These are phyloP conservation scores for Riparia riparia DNA, from an alignment of 2,113 vertebrate species.

Conservation along the genomic window DNA sequence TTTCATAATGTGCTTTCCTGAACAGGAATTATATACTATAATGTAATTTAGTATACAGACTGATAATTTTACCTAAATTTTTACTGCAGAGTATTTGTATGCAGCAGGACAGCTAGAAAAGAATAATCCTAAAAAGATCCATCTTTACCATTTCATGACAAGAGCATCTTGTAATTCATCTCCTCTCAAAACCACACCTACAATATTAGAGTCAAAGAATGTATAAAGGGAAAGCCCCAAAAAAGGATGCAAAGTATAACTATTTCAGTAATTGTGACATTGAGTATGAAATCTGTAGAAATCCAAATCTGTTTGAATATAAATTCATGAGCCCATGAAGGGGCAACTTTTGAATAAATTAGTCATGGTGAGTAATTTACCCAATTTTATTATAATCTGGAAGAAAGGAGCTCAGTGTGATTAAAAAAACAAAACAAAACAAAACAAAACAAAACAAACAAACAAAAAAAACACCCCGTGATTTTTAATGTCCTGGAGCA, in stretches of 20 bases:
- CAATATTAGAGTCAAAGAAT: not conserved
- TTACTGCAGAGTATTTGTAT: not conserved
- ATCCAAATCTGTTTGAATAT: conserved; percentile 16
- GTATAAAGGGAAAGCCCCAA: not conserved
- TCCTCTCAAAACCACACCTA: not conserved
- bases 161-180: not conserved
- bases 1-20: not conserved
- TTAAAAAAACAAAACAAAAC: too few species aligned
- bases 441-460: too few species aligned
- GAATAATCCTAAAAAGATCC: not conserved
- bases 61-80: not conserved
- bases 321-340: conserved; percentile 33
- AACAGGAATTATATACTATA: not conserved
- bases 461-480: too few species aligned
- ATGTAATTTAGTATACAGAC: not conserved
- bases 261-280: conserved; percentile 5
- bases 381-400: conserved; percentile 13
- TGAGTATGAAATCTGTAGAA: conserved; percentile 8
- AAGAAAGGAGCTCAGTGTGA: not conserved
- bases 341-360: conserved; percentile 31
- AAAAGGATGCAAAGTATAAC: not conserved
- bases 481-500: conserved; percentile 26
- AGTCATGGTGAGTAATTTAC: conserved; percentile 28
- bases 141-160: not conserved
- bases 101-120: not conserved